A percentile compares a stretch with the other conserved stretches of the same genome.
Evolutionary conservation across 1,140 invertebrate genomes (phyloP).

Genomic region (Brachionus rubens): DNA sequence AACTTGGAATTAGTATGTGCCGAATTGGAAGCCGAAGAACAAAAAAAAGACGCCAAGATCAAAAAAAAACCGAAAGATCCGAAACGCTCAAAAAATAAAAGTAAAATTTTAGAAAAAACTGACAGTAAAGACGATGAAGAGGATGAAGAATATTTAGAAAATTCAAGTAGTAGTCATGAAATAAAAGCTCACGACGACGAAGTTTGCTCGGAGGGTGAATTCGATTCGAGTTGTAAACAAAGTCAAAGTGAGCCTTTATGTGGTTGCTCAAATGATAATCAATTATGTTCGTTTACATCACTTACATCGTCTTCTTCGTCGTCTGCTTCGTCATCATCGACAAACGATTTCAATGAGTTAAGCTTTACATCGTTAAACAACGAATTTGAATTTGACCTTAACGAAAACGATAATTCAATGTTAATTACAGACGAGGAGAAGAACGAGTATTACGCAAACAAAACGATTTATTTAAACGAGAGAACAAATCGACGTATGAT

Average conservation of each 20-base stretch:
- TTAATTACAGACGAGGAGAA: slow-evolving; percentile 34
- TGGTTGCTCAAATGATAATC: background rate
- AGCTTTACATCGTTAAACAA: background rate
- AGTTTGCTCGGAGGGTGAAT: background rate
- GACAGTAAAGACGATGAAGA: background rate
- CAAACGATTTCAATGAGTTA: background rate
- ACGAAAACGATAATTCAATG: background rate
- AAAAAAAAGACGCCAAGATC: background rate
- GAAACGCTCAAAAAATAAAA: background rate
- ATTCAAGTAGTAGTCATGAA: background rate
- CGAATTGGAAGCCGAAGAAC: background rate
- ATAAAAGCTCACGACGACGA: background rate
- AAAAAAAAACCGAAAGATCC: background rate
- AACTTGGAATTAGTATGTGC: slow-evolving; percentile 31
- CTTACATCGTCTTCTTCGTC: background rate
- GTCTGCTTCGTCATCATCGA: background rate
- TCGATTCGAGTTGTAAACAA: background rate
- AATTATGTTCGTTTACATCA: background rate
- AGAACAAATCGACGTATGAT: background rate
- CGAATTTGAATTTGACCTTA: background rate
- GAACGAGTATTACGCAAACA: slow-evolving; percentile 26
- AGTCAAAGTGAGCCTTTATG: background rate
- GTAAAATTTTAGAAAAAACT: background rate
- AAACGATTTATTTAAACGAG: slow-evolving; percentile 12
- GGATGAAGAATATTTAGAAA: background rate